A percentile compares a stretch with the other conserved stretches of the same genome.
Conservation (phyloP, 2,797 vertebrate genomes). For the Gambelia wislizenii region DNA sequence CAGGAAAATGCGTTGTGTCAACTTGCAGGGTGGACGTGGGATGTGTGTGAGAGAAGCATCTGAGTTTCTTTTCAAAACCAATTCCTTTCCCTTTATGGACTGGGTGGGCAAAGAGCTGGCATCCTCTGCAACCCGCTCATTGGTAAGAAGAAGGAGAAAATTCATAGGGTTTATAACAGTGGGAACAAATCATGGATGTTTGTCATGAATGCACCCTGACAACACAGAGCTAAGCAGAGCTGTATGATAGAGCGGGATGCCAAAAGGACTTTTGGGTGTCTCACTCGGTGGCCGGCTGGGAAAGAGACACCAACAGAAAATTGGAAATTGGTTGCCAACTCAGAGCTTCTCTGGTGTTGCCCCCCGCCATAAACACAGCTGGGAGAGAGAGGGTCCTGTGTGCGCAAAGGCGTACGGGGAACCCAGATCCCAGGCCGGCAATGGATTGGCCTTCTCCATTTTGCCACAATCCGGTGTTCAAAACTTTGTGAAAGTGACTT, state of each 20-base stretch:
- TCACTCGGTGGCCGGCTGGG: no score
- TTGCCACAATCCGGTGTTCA: no score
- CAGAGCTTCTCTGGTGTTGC: no score
- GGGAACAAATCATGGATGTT: not conserved
- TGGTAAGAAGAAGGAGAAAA: not conserved
- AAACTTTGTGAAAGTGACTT: no score
- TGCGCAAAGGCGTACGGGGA: no score
- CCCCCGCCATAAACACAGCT: no score
- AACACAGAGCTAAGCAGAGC: not conserved
- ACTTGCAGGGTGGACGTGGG: no score
- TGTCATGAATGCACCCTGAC: not conserved
- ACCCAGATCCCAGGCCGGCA: no score
- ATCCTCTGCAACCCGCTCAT: not conserved
- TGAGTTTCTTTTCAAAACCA: not conserved
- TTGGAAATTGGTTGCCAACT: no score
- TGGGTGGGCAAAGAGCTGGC: not conserved
- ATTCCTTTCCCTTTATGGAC: not conserved
- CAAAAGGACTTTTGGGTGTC: not conserved
- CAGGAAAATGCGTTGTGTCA: not conserved
- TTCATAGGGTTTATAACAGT: not conserved
- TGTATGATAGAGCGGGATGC: not conserved
- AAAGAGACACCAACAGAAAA: not conserved
- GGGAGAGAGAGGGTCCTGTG: no score
- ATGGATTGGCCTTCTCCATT: no score
- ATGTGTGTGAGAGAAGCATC: not conserved